Percentiles rank a stretch among this genome's conserved stretches.
Evolutionary conservation across 2,113 vertebrate species (phyloP).

Genomic region (Myrmecophaga tridactyla): DNA sequence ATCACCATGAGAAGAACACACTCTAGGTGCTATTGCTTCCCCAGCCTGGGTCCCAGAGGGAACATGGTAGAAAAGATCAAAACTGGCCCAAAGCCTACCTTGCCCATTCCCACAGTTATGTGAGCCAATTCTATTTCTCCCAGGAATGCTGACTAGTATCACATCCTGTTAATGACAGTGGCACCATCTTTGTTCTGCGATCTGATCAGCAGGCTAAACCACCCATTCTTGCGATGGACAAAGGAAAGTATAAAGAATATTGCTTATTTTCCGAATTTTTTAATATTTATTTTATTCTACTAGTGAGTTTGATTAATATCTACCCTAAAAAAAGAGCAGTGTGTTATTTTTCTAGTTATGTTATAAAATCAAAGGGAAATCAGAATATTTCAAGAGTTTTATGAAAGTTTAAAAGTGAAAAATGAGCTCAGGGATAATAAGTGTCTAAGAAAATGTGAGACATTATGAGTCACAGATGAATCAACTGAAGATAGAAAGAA

Average conservation of each 20-base stretch:
- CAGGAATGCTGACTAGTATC: too few species aligned
- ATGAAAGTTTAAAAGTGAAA: neutral
- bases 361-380: neutral
- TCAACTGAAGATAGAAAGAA: neutral
- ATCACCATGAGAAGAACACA: neutral
- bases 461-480: neutral
- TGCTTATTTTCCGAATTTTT: too few species aligned
- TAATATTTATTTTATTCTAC: too few species aligned
- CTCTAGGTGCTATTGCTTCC: neutral
- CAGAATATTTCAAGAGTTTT: neutral
- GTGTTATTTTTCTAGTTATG: neutral
- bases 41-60: neutral
- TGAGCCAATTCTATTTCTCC: too few species aligned
- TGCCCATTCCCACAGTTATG: too few species aligned
- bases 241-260: neutral
- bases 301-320: neutral
- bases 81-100: neutral
- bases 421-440: neutral
- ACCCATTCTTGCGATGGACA: neutral
- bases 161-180: neutral
- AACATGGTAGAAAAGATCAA: neutral
- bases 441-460: neutral
- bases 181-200: neutral
- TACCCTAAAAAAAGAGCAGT: neutral
- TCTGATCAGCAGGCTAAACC: neutral